These are phyloP conservation scores for Nothocercus nigrocapillus DNA, from an alignment of 2,113 vertebrate genomes.

Conservation along the genomic window DNA sequence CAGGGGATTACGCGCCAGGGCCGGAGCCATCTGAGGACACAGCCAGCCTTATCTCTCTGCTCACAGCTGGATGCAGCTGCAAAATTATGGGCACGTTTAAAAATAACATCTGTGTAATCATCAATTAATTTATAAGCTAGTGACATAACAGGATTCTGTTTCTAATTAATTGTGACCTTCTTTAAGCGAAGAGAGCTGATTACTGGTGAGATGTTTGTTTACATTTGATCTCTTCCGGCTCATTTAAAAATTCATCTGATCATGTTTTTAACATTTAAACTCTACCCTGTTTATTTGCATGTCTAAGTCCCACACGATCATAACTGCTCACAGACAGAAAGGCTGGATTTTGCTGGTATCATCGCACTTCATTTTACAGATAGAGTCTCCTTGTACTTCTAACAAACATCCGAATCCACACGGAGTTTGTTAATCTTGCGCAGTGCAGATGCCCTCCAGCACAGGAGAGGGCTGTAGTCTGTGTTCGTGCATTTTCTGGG, in stretches of 20 bases:
- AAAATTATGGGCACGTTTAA: neutral
- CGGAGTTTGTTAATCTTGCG: neutral
- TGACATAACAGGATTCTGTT: neutral
- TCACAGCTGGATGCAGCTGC: slow-evolving; percentile 37
- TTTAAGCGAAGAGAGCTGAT: neutral
- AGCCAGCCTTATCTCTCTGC: neutral
- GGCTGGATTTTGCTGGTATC: fast-evolving
- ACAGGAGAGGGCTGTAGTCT: neutral
- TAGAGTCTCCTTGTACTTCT: neutral
- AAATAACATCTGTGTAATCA: slow-evolving; percentile 16
- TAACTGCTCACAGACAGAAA: fast-evolving
- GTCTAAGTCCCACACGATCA: neutral
- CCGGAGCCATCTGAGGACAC: neutral
- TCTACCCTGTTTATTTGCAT: neutral
- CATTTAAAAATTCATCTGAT: neutral
- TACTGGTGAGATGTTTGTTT: neutral
- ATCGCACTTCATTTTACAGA: fast-evolving
- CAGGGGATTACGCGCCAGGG: neutral
- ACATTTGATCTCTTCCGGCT: neutral
- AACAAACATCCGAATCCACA: neutral
- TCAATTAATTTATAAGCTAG: neutral
- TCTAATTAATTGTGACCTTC: neutral
- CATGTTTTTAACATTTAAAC: neutral
- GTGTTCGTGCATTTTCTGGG: neutral
- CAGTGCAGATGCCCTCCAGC: neutral